These are phyloP conservation scores for Platycheirus rosarum DNA, from an alignment of 2,888 invertebrate species.

Conservation along the genomic window DNA sequence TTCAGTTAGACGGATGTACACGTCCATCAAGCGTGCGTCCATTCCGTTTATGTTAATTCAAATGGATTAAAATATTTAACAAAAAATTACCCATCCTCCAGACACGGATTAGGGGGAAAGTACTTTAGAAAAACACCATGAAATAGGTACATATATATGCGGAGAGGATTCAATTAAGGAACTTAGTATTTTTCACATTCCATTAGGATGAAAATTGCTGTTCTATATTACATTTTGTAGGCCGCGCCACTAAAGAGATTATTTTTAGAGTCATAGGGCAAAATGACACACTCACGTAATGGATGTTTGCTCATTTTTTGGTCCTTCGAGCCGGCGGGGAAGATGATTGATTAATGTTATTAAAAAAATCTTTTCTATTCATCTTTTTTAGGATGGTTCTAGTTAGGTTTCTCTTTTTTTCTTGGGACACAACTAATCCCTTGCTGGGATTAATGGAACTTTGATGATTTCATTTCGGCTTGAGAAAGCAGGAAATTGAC, in stretches of 20 bases:
- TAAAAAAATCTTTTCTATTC: constrained; percentile 39
- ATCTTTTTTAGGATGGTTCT: constrained; percentile 1
- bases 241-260: constrained; percentile 27
- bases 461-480: constrained; percentile 46
- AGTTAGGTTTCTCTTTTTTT: background rate
- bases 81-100: constrained; percentile 26
- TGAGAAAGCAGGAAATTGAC: constrained; percentile 5
- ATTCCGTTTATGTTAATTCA: constrained; percentile 66
- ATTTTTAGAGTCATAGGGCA: constrained; percentile 24
- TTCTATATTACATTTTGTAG: constrained; percentile 4
- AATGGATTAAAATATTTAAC: constrained; percentile 63
- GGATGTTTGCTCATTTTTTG: constrained; percentile 51
- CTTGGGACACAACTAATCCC: constrained; percentile 8
- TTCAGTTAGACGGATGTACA: constrained; percentile 30
- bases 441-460: constrained; percentile 24
- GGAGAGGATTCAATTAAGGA: constrained; percentile 60
- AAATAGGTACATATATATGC: too few species aligned
- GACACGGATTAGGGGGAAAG: background rate
- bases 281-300: constrained; percentile 40
- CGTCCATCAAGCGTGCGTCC: constrained; percentile 48
- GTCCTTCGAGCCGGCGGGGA: constrained; percentile 12
- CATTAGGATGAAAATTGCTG: constrained; percentile 43
- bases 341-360: constrained; percentile 66
- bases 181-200: constrained; percentile 52
- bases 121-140: background rate